Evolutionary conservation across 1,140 invertebrate genomes (phyloP), one percentile per base, ranked within the genome.

Genomic region (Elymnias hypermnestra): DNA sequence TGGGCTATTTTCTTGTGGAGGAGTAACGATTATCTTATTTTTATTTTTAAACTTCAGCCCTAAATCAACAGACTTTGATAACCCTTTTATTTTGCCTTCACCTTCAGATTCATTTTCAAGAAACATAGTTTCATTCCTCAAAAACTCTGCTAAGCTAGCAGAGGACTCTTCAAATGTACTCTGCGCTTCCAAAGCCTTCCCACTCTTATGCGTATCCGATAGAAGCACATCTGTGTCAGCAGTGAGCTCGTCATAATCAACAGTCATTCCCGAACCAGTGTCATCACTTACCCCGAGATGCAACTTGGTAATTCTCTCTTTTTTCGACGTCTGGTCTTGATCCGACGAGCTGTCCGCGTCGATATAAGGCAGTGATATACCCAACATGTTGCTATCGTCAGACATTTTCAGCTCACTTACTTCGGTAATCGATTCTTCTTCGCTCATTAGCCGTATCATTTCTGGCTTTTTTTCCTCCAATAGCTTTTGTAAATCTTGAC

Each of bases 341-440:
- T 87, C 87, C 21, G 84, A 87, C 17, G 86, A 87, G 55, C 86
- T 87, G 43, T 87, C 86, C 17, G 84, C 84, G 53, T 87, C 86
- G 33, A 87, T 81, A 50, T 76, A 87, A 23, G 84, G 83, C 22
- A 85, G 54, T 7, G 72, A 76, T 26, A 87, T 48, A 18, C 72
- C 77, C 26, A 82, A 63, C 59, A 81, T 72, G 56, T 82, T 71
- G 57, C 74, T 86, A 49, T 87, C 86, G 59, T 87, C 86, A 2
- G 83, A 87, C 36, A 82, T 68, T 72, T 88, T 89, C 43, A 89
- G 60, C 45, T 90, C 89, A 61, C 87, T 89, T 0, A 89, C 88
- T 77, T 89, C 88, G 13, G 89, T 90, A 3, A 92, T 79, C 31
- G 90, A 92, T 67, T 91, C 90, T 54, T 91, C 90, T 55, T 90